Evolutionary conservation across 2,797 vertebrate genomes (phyloP).

Genomic region (Eleutherodactylus coqui): DNA sequence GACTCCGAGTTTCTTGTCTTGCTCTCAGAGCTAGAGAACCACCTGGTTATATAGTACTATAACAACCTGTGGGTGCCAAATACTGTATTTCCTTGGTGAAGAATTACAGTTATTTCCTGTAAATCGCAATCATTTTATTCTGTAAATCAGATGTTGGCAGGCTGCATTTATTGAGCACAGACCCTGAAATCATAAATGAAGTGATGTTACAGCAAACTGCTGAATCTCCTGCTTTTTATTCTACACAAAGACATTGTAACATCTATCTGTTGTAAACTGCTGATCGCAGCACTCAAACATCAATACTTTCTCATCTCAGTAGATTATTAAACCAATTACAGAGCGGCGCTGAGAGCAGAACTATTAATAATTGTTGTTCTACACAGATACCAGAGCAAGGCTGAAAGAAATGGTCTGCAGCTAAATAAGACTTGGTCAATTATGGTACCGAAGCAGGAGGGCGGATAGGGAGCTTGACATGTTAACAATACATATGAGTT

Average conservation of each 20-base stretch:
- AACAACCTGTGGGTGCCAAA: background rate
- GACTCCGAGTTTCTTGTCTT: background rate
- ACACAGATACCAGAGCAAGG: background rate
- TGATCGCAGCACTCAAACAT: slow-evolving; percentile 50
- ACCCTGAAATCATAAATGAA: background rate
- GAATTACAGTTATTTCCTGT: background rate
- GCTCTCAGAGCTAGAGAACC: background rate
- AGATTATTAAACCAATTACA: slow-evolving; percentile 44
- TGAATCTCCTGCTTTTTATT: slow-evolving; percentile 38
- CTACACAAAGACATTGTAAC: slow-evolving; percentile 10
- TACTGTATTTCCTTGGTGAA: background rate
- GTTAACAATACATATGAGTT: too few relatives aligned
- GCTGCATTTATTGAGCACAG: background rate
- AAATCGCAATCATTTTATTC: background rate
- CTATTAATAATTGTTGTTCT: slow-evolving; percentile 25
- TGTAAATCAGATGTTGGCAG: background rate
- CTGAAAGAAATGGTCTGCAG: background rate
- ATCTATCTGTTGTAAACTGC: slow-evolving; percentile 28
- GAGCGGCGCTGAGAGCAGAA: background rate
- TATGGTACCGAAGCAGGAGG: background rate
- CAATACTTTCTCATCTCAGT: slow-evolving; percentile 48
- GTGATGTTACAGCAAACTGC: background rate
- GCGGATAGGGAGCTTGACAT: background rate
- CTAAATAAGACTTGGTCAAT: background rate
- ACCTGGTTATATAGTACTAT: background rate